phyloP scores from a whole-genome alignment of 2,888 invertebrate species.

The Monopis laevigella region DNA sequence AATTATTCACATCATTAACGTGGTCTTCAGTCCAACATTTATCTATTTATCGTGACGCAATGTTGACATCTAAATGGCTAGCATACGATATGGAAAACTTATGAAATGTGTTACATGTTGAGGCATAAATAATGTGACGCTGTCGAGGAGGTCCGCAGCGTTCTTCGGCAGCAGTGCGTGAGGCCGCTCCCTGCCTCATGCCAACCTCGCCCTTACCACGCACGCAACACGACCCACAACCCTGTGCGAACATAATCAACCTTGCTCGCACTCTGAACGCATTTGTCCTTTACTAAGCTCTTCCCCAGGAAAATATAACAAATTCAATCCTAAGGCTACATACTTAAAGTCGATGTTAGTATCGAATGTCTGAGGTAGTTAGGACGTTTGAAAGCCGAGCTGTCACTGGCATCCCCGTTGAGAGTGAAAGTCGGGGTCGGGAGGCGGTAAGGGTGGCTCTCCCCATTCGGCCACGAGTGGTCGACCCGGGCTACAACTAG shows the following conservation, averaged over 20 bases:
- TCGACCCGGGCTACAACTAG: constrained; percentile 58
- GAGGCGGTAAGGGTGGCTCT: constrained; percentile 42
- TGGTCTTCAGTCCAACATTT: too few relatives aligned
- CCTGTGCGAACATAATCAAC: constrained; percentile 20
- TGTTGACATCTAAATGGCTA: too few relatives aligned
- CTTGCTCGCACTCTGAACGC: constrained; percentile 41
- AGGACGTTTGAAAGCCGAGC: constrained; percentile 33
- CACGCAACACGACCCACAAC: constrained; percentile 33
- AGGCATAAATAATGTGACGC: not conserved
- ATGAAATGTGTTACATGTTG: not conserved
- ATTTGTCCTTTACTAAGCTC: constrained; percentile 15
- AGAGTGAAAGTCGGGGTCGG: constrained; percentile 59
- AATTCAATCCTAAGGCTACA: too few relatives aligned
- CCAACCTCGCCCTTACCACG: constrained; percentile 34
- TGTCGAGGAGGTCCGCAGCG: not conserved
- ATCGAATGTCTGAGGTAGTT: constrained; percentile 27
- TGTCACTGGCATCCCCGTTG: constrained; percentile 39
- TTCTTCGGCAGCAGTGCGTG: constrained; percentile 1
- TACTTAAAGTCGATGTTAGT: too few relatives aligned
- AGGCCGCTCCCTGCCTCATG: constrained; percentile 12
- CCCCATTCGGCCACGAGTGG: constrained; percentile 54
- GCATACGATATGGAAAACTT: not conserved
- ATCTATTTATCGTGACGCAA: too few relatives aligned
- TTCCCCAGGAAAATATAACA: too few relatives aligned
- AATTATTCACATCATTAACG: too few relatives aligned